Evolutionary conservation across 2,888 invertebrate species (phyloP).

Genomic region (Dynastes hyllus): DNA sequence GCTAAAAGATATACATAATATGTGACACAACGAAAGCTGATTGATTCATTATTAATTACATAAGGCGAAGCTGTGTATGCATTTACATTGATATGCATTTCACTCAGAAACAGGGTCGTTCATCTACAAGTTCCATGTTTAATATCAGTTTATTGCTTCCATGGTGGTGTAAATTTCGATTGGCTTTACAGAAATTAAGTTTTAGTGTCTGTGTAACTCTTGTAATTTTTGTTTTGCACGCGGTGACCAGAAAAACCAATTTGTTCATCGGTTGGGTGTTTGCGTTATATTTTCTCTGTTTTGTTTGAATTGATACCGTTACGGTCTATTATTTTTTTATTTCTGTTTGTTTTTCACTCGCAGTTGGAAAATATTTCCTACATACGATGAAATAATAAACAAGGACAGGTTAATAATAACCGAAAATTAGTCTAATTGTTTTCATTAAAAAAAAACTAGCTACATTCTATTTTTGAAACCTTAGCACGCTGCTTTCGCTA

Average conservation of each 20-base stretch:
- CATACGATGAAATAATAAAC: too few relatives aligned
- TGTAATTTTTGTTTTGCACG: slow-evolving; percentile 31
- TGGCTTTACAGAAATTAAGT: slow-evolving; percentile 21
- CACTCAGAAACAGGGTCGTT: too few relatives aligned
- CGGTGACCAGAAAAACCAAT: slow-evolving; percentile 49
- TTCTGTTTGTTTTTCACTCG: background rate
- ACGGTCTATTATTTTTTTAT: background rate
- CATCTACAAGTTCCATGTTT: background rate
- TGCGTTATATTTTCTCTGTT: slow-evolving; percentile 6
- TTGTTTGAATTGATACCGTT: slow-evolving; percentile 7
- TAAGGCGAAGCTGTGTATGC: too few relatives aligned
- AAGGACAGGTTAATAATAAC: too few relatives aligned
- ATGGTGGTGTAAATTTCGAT: slow-evolving; percentile 23
- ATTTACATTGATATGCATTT: too few relatives aligned
- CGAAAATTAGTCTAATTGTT: too few relatives aligned
- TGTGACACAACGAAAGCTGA: too few relatives aligned
- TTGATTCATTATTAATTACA: too few relatives aligned
- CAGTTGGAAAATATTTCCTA: background rate
- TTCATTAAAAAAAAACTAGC: too few relatives aligned
- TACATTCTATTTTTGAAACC: too few relatives aligned
- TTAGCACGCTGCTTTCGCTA: too few relatives aligned
- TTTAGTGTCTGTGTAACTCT: slow-evolving; percentile 28
- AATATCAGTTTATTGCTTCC: background rate
- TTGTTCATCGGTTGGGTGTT: slow-evolving; percentile 47
- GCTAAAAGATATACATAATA: too few relatives aligned